phyloP scores from a whole-genome alignment of 2,797 vertebrate species.

The Chiroxiphia lanceolata region DNA sequence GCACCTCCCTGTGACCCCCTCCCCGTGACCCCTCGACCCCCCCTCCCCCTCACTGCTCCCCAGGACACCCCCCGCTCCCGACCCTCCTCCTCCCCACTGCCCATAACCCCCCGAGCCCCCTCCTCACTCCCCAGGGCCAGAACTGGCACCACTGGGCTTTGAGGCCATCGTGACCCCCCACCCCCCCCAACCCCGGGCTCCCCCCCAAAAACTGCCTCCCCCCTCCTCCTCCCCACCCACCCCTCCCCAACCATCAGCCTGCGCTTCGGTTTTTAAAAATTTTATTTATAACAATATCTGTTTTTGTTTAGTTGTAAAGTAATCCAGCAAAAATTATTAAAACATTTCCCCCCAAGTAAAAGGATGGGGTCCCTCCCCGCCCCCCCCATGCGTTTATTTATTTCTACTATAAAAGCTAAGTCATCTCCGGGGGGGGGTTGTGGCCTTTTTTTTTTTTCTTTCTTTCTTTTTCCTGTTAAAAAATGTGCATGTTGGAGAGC shows the following conservation, averaged over 20 bases:
- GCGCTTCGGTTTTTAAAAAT: conserved; percentile 78
- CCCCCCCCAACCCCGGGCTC: neutral
- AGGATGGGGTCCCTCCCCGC: conserved; percentile 45
- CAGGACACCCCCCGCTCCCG: neutral
- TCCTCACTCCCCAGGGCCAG: neutral
- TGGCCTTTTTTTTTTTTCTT: conserved; percentile 37
- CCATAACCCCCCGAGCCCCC: neutral
- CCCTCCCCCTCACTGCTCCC: neutral
- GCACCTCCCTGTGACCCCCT: too few relatives aligned
- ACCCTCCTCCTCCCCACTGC: neutral
- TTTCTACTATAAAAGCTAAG: conserved; percentile 85
- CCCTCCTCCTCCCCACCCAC: fast-evolving
- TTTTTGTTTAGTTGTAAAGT: conserved; percentile 89
- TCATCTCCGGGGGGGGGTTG: neutral
- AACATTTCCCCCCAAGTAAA: conserved; percentile 77
- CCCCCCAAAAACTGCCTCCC: too few relatives aligned
- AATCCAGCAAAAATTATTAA: conserved; percentile 86
- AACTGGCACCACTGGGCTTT: neutral
- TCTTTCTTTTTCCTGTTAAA: conserved; percentile 51
- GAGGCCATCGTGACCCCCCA: fast-evolving
- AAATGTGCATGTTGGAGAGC: conserved; percentile 75
- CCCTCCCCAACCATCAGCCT: neutral
- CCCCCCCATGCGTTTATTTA: conserved; percentile 73
- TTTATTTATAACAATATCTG: conserved; percentile 91
- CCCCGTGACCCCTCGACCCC: too few relatives aligned